phyloP scores from a whole-genome alignment of 2,797 vertebrate species.

The Paedocypris micromegethes region DNA sequence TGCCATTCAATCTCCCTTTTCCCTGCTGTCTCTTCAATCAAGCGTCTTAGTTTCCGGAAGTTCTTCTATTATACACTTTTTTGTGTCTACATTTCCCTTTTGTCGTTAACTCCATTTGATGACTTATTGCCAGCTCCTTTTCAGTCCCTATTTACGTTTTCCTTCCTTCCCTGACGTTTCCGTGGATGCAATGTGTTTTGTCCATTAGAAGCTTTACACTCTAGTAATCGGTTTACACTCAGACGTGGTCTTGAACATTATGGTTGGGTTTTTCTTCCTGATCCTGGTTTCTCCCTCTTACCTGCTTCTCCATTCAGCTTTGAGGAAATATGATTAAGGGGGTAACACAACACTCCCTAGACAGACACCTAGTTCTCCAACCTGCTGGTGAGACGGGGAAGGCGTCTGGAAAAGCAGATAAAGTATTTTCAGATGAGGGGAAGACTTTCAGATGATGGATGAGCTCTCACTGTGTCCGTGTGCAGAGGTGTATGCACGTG shows the following conservation, averaged over 20 bases:
- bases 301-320: conserved; percentile 56
- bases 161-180: neutral
- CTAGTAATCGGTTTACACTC: conserved; percentile 61
- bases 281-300: conserved; percentile 48
- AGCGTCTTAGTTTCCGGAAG: no score
- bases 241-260: conserved; percentile 12
- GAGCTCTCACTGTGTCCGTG: conserved; percentile 46
- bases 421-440: conserved; percentile 55
- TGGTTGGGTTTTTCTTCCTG: conserved; percentile 57
- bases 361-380: conserved; percentile 49
- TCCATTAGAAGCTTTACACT: conserved; percentile 18
- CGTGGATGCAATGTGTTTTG: conserved; percentile 1
- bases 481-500: conserved; percentile 47
- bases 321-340: conserved; percentile 64
- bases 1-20: neutral
- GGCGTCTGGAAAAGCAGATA: conserved; percentile 54
- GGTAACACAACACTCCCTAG: conserved; percentile 58
- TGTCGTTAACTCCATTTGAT: neutral
- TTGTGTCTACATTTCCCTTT: neutral
- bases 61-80: neutral
- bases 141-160: neutral
- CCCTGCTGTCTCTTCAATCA: neutral
- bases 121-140: neutral
- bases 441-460: conserved; percentile 64
- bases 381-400: conserved; percentile 51